Evolutionary conservation across 2,797 vertebrate genomes (phyloP), one percentile per base, ranked within the genome.

Genomic region (Mormyrops boulengeri): DNA sequence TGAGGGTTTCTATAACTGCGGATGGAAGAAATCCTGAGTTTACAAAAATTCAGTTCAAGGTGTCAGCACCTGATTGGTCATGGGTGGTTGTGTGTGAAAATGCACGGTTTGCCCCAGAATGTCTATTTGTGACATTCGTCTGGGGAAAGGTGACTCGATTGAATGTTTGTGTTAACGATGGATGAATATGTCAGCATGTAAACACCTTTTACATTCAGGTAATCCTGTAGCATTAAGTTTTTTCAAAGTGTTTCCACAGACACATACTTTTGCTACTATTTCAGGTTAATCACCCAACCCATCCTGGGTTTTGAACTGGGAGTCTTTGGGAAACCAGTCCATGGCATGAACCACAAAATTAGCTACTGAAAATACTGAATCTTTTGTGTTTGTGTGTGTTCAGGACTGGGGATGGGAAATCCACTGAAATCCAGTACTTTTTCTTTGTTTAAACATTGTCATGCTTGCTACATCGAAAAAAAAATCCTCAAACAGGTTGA

Each of bases 11-110:
- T 82, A 44, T 47, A 82, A 82, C 2, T 11, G 77, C 5, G 7
- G 77, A 82, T 82, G 77, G 77, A 82, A 82, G 77, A 82, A 82
- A 82, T 82, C 77, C 38, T 82, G 41, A 82, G 19, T 82, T 82
- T 47, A 47, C 41, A 47, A 52, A 50, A 85, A 85, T 26, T 85
- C n/a, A 52, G 7, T 52, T 50, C 22, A 52, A 52, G 47, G 44
- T 52, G 9, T 85, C 19, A 85, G 44, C 84, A 26, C n/a, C 47
- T 53, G 22, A 14, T 85, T 85, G 49, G 77, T 82, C 77, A 44
- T 0, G 19, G 49, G 3, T 52, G 9, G 47, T 85, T 85, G 84
- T 7, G 3, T 82, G 77, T 47, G 41, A 82, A 82, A 47, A 82
- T 82, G 41, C 77, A 19, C 77, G 22, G 69, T 77, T 77, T 41